Percentiles rank a stretch among this genome's conserved stretches.
phyloP scores from a whole-genome alignment of 1,140 invertebrate species.

The Aphis craccivora region DNA sequence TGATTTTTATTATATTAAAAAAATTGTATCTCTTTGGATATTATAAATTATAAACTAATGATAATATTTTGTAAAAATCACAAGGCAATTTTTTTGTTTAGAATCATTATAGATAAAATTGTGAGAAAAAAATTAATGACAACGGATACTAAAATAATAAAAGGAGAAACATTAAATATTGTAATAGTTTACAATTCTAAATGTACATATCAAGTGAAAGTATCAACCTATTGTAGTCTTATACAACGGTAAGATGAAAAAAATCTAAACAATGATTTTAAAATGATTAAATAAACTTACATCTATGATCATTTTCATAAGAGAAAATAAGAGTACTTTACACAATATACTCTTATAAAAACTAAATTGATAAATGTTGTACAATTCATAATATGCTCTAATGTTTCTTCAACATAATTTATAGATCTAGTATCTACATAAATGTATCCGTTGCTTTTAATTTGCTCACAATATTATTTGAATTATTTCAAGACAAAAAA shows the following conservation, averaged over 20 bases:
- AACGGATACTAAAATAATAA: background rate
- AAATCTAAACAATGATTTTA: background rate
- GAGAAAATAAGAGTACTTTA: background rate
- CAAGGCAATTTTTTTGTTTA: background rate
- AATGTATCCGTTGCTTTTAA: background rate
- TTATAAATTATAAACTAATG: constrained; percentile 1
- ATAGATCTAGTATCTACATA: background rate
- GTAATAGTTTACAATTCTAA: background rate
- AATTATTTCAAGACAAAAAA: background rate
- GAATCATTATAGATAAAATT: background rate
- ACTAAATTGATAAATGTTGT: background rate
- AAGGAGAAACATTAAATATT: background rate
- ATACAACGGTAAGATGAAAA: background rate
- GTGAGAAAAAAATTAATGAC: background rate
- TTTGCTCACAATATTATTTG: background rate
- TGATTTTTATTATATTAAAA: background rate
- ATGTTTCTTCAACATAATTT: background rate
- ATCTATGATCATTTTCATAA: background rate
- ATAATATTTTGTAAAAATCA: constrained; percentile 4
- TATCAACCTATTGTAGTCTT: background rate
- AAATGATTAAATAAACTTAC: background rate
- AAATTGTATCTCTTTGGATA: background rate
- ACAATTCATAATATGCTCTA: background rate
- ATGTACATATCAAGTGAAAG: background rate
- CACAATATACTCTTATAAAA: background rate